Base-by-base conservation (phyloP, 1,140 invertebrate species). In the Marisa cornuarietis region DNA sequence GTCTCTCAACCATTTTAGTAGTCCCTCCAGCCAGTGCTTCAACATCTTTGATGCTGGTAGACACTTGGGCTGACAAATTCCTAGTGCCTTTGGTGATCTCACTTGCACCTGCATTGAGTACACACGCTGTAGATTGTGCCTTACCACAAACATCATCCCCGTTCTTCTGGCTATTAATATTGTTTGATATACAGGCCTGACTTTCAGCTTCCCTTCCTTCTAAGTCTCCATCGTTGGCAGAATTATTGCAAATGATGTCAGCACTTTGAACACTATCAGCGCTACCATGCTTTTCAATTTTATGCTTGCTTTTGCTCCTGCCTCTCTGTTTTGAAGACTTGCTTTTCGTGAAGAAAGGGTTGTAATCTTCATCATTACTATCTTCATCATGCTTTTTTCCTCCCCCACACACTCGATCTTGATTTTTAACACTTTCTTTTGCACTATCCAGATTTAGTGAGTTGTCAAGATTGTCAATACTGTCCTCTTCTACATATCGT, bases 291-390 rank as follows among this genome's bases (percentile, higher is more conserved):
- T 49, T 42, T 65, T 68, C 63, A 13, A 62, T n/a, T 20, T 52
- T 77, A 31, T 65, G 65, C 42, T 49, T 52, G 42, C 65, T 77
- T 54, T 63, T 68, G 65, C 63, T 79, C 63, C 78, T 79, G 61
- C 78, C 78, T 24, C 61, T 72, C 13, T 62, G 78, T 22, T 74
- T 31, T 8, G 71, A 9, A 42, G 20, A 52, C 42, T 51, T 49
- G n/a, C 22, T 13, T 73, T 68, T 31, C 1, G 10, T 89, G 8
- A 89, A 88, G 51, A 58, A 76, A 22, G 69, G 83, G 49, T 54
- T 54, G n/a, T 14, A 65, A 31, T 26, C 26, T 31, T 51, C 61
- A 76, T 80, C 51, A 69, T 75, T 71, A 24, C 74, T 71, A 66
- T 75, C 78, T 18, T 73, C 71, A n/a, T 71, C 77, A 58, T 71